Evolutionary conservation across 2,797 vertebrate species (phyloP).

Genomic region (Calcarius lapponicus): DNA sequence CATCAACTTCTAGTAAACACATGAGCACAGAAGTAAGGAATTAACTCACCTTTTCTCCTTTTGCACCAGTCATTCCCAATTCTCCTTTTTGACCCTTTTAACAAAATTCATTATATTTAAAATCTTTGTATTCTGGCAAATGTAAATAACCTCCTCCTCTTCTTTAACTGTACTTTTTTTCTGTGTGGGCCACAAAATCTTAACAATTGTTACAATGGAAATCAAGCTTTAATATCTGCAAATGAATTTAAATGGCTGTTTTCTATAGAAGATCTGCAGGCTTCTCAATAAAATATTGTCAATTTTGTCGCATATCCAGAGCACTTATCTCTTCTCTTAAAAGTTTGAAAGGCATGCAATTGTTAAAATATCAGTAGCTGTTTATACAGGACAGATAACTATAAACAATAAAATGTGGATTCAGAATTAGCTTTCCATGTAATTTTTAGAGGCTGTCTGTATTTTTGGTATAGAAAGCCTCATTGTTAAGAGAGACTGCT

Average conservation of each 20-base stretch:
- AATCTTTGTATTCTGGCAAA: neutral
- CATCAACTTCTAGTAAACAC: neutral
- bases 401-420: neutral
- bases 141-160: neutral
- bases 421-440: neutral
- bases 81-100: conserved; percentile 80
- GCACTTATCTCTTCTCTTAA: neutral
- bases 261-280: neutral
- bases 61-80: conserved; percentile 71
- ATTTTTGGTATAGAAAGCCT: neutral
- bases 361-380: neutral
- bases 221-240: neutral
- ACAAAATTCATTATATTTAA: conserved; percentile 21
- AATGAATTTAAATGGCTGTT: neutral
- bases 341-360: neutral
- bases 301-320: neutral
- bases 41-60: conserved; percentile 84
- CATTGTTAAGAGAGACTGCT: neutral
- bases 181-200: neutral
- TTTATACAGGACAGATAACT: neutral
- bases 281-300: neutral
- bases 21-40: neutral
- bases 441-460: neutral
- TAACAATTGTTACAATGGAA: neutral
- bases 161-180: neutral